Percentiles rank a stretch among this genome's conserved stretches.
Evolutionary conservation across 2,113 vertebrate genomes (phyloP).

Genomic region (pig (Sus scrofa)): T2T-Sscrofa CM000814.6:76597001-76597500

Average conservation of each 20-base stretch:
- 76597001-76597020: conserved; percentile 42
- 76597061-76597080: background rate
- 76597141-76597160: background rate
- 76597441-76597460: background rate
- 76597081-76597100: background rate
- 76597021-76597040: background rate
- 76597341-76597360: background rate
- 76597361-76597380: background rate
- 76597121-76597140: background rate
- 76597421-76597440: background rate
- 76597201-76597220: background rate
- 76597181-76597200: background rate
- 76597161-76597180: background rate
- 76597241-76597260: background rate
- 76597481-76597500: background rate
- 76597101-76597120: background rate
- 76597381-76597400: background rate
- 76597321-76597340: background rate
- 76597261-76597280: background rate
- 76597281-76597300: background rate
- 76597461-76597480: background rate
- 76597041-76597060: background rate
- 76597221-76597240: background rate
- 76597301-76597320: background rate
- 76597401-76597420: background rate